phyloP scores from a whole-genome alignment of 2,797 vertebrate species.

The Hoplostethus mediterraneus region DNA sequence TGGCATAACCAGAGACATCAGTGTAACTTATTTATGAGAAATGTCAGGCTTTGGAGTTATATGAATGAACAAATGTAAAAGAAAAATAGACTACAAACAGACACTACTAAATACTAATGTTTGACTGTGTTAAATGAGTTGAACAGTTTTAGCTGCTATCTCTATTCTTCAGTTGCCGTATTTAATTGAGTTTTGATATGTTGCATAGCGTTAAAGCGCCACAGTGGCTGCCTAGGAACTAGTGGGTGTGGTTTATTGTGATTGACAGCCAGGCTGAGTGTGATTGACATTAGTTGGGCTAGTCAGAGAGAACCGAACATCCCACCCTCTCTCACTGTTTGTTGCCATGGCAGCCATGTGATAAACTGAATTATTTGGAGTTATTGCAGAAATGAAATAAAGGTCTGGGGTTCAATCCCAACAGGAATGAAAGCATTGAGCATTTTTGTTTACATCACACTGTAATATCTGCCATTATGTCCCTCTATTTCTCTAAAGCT shows the following conservation, averaged over 20 bases:
- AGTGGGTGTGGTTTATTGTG: conserved; percentile 40
- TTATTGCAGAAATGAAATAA: conserved; percentile 88
- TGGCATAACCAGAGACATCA: conserved; percentile 55
- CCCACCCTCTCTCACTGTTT: conserved; percentile 44
- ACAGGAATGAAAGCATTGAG: conserved; percentile 30
- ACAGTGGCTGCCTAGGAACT: conserved; percentile 57
- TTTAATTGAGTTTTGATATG: conserved; percentile 69
- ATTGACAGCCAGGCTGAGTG: conserved; percentile 47
- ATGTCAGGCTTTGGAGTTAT: conserved; percentile 55
- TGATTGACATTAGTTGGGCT: conserved; percentile 41
- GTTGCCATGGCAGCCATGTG: conserved; percentile 69
- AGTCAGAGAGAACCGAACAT: conserved; percentile 47
- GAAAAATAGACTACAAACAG: conserved; percentile 39
- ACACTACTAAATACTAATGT: conserved; percentile 77
- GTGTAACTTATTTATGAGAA: conserved; percentile 67
- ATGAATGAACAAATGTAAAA: conserved; percentile 56
- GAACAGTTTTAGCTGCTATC: conserved; percentile 79
- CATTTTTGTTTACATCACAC: not conserved
- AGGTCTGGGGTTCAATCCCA: conserved; percentile 81
- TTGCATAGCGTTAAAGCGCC: conserved; percentile 67
- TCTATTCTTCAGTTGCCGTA: conserved; percentile 68
- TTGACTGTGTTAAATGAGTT: conserved; percentile 69
- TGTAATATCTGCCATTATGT: not conserved
- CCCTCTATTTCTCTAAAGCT: not conserved
- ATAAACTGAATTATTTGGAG: conserved; percentile 82